Evolutionary conservation across 2,797 vertebrate species (phyloP).

Genomic region (Macrochelys suwanniensis): DNA sequence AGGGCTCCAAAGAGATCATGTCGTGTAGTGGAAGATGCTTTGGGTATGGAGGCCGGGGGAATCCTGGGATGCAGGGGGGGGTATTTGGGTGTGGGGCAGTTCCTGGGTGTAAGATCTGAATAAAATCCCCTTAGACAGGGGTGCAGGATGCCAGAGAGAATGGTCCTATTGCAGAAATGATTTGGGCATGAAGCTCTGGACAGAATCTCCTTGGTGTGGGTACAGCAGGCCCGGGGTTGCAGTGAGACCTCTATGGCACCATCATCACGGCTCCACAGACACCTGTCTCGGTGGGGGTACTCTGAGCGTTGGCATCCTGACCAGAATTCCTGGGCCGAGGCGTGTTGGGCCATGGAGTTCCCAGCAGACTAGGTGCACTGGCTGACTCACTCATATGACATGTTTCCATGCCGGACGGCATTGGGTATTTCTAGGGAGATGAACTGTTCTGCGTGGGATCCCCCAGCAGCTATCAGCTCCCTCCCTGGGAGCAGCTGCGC

Average conservation of each 20-base stretch:
- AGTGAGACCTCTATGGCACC: neutral
- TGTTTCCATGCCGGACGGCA: neutral
- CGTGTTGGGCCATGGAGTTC: neutral
- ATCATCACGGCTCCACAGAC: neutral
- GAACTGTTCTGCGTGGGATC: constrained; percentile 86
- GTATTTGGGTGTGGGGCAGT: neutral
- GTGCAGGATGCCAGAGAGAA: neutral
- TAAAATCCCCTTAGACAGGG: fast-evolving
- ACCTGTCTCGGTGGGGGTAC: neutral
- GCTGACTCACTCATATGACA: neutral
- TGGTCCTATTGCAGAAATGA: fast-evolving
- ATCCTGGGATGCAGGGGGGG: neutral
- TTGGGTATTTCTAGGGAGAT: constrained; percentile 68
- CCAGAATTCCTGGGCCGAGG: neutral
- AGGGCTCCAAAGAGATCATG: neutral
- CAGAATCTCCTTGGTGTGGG: neutral
- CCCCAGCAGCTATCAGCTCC: constrained; percentile 83
- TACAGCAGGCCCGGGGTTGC: neutral
- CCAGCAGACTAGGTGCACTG: neutral
- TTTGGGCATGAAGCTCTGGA: neutral
- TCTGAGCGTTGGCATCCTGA: neutral
- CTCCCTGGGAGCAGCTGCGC: constrained; percentile 80
- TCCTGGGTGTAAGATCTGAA: neutral
- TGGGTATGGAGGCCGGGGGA: neutral
- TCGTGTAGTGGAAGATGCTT: neutral